Evolutionary conservation across 1,140 invertebrate species (phyloP).

Genomic region (Diplogasteroides magnus): DNA sequence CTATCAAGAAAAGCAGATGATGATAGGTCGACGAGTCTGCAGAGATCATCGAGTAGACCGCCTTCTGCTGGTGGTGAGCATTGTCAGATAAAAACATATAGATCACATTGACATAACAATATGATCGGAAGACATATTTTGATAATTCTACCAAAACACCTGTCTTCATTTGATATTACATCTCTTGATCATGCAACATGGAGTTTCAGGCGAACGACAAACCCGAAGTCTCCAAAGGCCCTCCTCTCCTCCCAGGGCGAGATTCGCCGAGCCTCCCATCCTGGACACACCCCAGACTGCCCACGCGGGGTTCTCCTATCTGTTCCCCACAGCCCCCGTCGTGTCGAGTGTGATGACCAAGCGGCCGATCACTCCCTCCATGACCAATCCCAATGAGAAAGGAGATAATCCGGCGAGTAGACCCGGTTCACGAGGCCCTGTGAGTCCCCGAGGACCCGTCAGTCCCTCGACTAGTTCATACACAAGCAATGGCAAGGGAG

Average conservation of each 20-base stretch:
- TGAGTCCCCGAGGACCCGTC: not conserved
- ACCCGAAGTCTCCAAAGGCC: constrained; percentile 7
- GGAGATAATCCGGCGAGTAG: not conserved
- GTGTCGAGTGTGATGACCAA: constrained; percentile 24
- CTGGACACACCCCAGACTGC: constrained; percentile 21
- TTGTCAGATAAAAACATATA: too few species aligned
- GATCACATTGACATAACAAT: too few species aligned
- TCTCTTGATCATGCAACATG: too few species aligned
- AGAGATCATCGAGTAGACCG: not conserved
- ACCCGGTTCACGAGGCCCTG: not conserved
- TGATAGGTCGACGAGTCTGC: not conserved
- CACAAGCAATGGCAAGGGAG: constrained; percentile 12
- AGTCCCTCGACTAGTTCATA: not conserved
- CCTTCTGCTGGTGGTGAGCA: not conserved
- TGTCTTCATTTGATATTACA: too few species aligned
- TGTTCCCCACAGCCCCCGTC: constrained; percentile 32
- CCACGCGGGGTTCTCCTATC: constrained; percentile 32
- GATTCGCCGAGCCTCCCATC: constrained; percentile 25
- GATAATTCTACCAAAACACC: not conserved
- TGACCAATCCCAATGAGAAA: not conserved
- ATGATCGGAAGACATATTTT: too few species aligned
- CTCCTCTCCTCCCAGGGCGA: constrained; percentile 21
- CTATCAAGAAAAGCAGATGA: not conserved
- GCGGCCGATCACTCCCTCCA: constrained; percentile 19
- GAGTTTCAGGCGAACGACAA: not conserved